phyloP scores from a whole-genome alignment of 1,140 invertebrate species.

The Luehdorfia chinensis region DNA sequence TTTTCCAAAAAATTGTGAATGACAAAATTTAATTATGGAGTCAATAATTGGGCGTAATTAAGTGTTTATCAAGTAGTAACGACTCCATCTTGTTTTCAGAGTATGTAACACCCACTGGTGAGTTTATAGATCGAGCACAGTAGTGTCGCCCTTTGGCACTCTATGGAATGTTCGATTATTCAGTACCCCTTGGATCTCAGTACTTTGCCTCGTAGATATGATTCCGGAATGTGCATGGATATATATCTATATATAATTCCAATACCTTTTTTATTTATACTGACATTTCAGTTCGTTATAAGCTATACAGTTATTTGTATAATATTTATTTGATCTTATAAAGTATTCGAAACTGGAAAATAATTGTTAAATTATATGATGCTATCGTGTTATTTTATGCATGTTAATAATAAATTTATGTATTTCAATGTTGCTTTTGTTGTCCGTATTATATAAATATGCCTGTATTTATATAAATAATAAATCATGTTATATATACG shows the following conservation, averaged over 20 bases:
- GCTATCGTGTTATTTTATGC: no score
- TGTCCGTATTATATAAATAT: no score
- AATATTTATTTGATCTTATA: no score
- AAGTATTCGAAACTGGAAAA: no score
- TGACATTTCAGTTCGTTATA: no score
- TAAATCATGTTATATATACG: no score
- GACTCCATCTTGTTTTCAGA: constrained; percentile 76
- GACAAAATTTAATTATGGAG: constrained; percentile 51
- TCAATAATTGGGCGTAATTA: constrained; percentile 61
- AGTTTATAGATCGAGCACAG: constrained; percentile 67
- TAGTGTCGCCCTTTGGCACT: constrained; percentile 43
- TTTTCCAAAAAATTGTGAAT: constrained; percentile 19
- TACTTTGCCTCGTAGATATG: constrained; percentile 16
- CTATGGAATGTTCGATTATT: constrained; percentile 22
- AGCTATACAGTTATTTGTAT: no score
- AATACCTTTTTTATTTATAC: no score
- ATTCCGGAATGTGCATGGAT: constrained; percentile 19
- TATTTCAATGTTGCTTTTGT: no score
- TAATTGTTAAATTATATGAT: no score
- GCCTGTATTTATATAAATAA: no score
- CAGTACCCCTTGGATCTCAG: constrained; percentile 8
- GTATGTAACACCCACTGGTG: constrained; percentile 74
- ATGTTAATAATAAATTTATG: no score
- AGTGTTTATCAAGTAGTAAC: constrained; percentile 61
- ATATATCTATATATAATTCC: neutral